Evolutionary conservation across 1,140 invertebrate species (phyloP).

Genomic region (Agrilus planipennis): DNA sequence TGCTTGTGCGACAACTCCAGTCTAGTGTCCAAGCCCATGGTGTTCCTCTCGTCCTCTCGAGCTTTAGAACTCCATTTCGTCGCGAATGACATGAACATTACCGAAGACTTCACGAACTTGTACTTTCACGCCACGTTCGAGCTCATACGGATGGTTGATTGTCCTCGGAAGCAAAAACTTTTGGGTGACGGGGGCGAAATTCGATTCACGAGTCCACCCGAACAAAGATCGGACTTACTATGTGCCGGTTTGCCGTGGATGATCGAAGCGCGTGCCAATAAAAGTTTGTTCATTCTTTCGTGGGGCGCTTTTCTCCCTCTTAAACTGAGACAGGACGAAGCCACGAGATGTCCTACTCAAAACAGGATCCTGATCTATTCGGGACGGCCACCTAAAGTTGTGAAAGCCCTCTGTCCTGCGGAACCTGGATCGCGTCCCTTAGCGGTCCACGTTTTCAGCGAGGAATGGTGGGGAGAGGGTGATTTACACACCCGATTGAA

Average conservation of each 20-base stretch:
- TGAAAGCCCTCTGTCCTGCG: constrained; percentile 61
- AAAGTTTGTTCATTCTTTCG: constrained; percentile 59
- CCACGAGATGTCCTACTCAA: constrained; percentile 46
- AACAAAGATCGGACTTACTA: constrained; percentile 46
- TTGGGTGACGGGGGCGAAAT: constrained; percentile 49
- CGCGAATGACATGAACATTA: constrained; percentile 49
- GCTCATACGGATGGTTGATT: constrained; percentile 49
- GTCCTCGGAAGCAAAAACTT: constrained; percentile 49
- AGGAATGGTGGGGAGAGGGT: constrained; percentile 50
- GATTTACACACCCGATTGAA: constrained; percentile 24
- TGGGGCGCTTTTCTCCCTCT: constrained; percentile 51
- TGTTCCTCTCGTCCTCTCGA: constrained; percentile 49
- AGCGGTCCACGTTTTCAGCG: constrained; percentile 60
- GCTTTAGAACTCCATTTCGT: constrained; percentile 50
- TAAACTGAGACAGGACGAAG: constrained; percentile 40
- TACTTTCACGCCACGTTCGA: constrained; percentile 58
- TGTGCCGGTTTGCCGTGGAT: constrained; percentile 64
- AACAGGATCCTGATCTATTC: constrained; percentile 52
- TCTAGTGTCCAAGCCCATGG: constrained; percentile 39
- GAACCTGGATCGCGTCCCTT: constrained; percentile 50
- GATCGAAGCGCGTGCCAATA: constrained; percentile 58
- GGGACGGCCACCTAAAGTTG: constrained; percentile 47
- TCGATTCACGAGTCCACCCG: constrained; percentile 45
- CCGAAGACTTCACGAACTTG: constrained; percentile 56
- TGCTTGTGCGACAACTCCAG: constrained; percentile 61